phyloP scores from a whole-genome alignment of 2,888 invertebrate genomes.

The Volucella inflata region DNA sequence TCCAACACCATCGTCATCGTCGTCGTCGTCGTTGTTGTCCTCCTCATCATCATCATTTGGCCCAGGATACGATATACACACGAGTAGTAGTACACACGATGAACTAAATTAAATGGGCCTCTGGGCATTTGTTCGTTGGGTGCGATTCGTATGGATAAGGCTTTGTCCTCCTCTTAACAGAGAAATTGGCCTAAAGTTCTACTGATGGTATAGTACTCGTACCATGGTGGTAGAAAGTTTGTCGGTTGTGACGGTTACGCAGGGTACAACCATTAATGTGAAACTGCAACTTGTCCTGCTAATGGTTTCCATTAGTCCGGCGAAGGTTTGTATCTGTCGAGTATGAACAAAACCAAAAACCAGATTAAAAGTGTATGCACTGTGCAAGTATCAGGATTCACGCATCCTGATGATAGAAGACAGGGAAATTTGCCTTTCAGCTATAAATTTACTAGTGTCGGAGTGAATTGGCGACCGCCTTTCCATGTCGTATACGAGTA shows the following conservation, averaged over 20 bases:
- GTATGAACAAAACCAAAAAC: conserved; percentile 48
- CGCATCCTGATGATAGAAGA: conserved; percentile 44
- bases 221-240: neutral
- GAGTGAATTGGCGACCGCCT: conserved; percentile 42
- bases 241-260: conserved; percentile 32
- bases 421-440: conserved; percentile 54
- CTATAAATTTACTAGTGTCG: conserved; percentile 55
- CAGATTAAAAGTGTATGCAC: conserved; percentile 36
- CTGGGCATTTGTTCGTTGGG: conserved; percentile 52
- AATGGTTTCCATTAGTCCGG: conserved; percentile 71
- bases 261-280: conserved; percentile 60
- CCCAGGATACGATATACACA: conserved; percentile 31
- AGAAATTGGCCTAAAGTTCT: conserved; percentile 70
- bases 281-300: conserved; percentile 71
- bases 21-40: conserved; percentile 32
- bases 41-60: conserved; percentile 19
- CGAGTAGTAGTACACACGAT: no score
- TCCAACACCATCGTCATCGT: conserved; percentile 28
- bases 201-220: conserved; percentile 34
- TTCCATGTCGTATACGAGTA: conserved; percentile 7
- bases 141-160: conserved; percentile 45
- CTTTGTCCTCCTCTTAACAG: conserved; percentile 60
- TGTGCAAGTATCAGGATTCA: conserved; percentile 55
- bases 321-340: conserved; percentile 23
- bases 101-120: conserved; percentile 73